A percentile compares a stretch with the other conserved stretches of the same genome.
Evolutionary conservation across 2,113 vertebrate genomes (phyloP).

Genomic region (Pao palembangensis): DNA sequence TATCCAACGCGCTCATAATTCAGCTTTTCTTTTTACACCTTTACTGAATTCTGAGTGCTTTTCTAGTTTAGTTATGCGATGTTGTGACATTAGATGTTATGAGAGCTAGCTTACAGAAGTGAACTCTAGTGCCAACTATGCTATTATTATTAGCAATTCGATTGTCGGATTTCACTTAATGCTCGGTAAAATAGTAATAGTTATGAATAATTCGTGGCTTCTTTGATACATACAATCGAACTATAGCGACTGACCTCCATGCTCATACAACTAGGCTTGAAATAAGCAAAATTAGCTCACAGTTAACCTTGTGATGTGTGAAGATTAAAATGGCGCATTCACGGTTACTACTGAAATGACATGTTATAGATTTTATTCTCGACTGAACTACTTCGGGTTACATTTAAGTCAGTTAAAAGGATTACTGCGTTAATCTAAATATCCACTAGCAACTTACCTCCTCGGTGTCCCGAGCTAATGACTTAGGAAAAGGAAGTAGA

Average conservation of each 20-base stretch:
- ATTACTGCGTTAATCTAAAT: not conserved
- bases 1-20: too few relatives aligned
- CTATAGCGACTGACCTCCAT: constrained; percentile 46
- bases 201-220: not conserved
- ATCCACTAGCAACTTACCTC: constrained; percentile 33
- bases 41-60: not conserved
- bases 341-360: not conserved
- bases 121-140: not conserved
- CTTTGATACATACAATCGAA: not conserved
- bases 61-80: constrained; percentile 13
- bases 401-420: too few relatives aligned
- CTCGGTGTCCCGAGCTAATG: constrained; percentile 41
- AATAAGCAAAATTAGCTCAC: constrained; percentile 22
- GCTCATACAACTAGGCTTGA: constrained; percentile 8
- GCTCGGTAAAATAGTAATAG: not conserved
- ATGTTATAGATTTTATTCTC: too few relatives aligned
- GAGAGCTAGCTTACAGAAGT: constrained; percentile 24
- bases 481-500: constrained; percentile 60
- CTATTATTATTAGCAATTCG: not conserved
- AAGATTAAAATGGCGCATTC: constrained; percentile 15
- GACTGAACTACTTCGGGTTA: rapidly evolving
- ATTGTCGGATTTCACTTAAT: not conserved
- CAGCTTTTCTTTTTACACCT: too few relatives aligned
- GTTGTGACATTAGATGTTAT: constrained; percentile 31
- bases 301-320: constrained; percentile 54